phyloP scores from a whole-genome alignment of 2,888 invertebrate species.

The Mylabris sibirica region DNA sequence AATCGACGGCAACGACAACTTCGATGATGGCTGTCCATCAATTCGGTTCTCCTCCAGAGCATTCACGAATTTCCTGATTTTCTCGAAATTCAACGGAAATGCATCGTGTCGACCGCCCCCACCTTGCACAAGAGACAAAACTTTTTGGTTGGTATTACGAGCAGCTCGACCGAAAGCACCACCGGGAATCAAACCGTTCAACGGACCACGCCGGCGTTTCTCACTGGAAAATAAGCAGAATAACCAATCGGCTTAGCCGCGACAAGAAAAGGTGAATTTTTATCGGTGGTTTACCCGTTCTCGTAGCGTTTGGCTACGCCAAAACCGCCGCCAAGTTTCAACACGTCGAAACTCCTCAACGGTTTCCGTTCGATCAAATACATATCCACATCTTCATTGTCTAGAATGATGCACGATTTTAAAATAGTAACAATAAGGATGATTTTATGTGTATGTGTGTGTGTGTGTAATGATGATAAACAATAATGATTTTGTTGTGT shows the following conservation, averaged over 20 bases:
- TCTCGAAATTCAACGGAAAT: not conserved
- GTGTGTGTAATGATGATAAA: not conserved
- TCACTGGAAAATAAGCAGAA: constrained; percentile 16
- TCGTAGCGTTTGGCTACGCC: constrained; percentile 27
- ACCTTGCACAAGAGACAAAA: too few species aligned
- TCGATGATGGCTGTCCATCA: not conserved
- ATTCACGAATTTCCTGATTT: not conserved
- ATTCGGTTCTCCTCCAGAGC: not conserved
- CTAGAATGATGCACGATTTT: not conserved
- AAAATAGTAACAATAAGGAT: not conserved
- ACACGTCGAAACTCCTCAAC: constrained; percentile 23
- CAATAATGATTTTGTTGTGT: not conserved
- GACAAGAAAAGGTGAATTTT: too few species aligned
- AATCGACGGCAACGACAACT: too few species aligned
- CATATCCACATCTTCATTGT: constrained; percentile 15
- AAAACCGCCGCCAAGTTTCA: constrained; percentile 29
- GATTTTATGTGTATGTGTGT: not conserved
- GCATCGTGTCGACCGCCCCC: not conserved
- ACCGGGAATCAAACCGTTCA: constrained; percentile 41
- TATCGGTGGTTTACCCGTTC: constrained; percentile 7
- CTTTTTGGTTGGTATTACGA: too few species aligned
- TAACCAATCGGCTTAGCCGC: too few species aligned
- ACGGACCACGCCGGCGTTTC: constrained; percentile 30
- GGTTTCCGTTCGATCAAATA: constrained; percentile 13
- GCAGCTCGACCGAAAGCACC: constrained; percentile 40